Conservation (phyloP, 64 coral and sea anemone genomes). For the Trachythela sp. region DNA sequence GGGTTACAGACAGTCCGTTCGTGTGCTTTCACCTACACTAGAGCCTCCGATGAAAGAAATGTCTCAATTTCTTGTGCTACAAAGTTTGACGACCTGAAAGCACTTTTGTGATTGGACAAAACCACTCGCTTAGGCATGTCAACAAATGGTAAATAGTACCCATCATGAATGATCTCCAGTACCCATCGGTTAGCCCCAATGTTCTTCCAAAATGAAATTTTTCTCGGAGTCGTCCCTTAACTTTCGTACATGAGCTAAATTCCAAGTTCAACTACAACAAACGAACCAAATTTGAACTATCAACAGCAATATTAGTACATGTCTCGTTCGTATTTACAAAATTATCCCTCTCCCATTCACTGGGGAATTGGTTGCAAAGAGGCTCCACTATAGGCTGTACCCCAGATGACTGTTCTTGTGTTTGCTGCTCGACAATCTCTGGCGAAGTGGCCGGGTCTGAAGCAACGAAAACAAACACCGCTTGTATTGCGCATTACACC, state of each 20-base stretch:
- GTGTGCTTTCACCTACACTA: conserved; percentile 31
- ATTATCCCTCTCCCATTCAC: conserved; percentile 16
- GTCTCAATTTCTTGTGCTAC: conserved; percentile 31
- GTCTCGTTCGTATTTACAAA: conserved; percentile 1
- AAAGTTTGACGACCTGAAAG: conserved; percentile 22
- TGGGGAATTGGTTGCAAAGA: neutral
- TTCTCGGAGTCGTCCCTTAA: conserved; percentile 16
- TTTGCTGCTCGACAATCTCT: conserved; percentile 17
- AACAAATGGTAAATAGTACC: conserved; percentile 53
- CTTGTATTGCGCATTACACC: neutral
- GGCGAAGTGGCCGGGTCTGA: conserved; percentile 25
- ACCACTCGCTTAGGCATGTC: conserved; percentile 12
- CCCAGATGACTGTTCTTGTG: neutral
- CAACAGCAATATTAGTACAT: neutral
- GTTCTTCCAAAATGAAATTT: conserved; percentile 35
- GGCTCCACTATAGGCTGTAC: neutral
- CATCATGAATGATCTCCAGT: conserved; percentile 41
- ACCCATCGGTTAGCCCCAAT: conserved; percentile 44
- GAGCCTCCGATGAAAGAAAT: conserved; percentile 35
- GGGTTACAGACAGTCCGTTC: conserved; percentile 31
- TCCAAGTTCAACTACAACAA: conserved; percentile 41
- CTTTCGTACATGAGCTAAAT: neutral
- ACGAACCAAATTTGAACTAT: neutral
- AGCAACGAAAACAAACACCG: conserved; percentile 11
- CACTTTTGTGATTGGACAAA: conserved; percentile 50